These are phyloP conservation scores for Cathartes aura DNA, from an alignment of 2,113 vertebrate species.

Conservation along the genomic window DNA sequence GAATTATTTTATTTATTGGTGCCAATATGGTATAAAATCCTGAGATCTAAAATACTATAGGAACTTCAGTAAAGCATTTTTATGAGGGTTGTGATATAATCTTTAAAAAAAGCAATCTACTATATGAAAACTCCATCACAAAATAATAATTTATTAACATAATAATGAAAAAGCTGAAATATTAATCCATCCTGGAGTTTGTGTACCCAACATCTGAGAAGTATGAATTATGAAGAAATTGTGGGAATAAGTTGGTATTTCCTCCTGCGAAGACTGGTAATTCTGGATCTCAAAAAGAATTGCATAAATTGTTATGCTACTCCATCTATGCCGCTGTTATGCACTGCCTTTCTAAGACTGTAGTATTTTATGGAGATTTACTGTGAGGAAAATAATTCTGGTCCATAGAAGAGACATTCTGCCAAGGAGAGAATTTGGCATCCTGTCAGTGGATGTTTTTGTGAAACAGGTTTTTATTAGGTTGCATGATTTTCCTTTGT, in stretches of 20 bases:
- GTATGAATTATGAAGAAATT: neutral
- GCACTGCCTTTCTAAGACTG: neutral
- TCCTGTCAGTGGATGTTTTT: neutral
- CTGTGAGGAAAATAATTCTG: neutral
- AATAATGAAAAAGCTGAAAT: neutral
- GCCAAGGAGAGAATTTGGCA: neutral
- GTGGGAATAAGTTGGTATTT: neutral
- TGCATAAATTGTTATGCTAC: neutral
- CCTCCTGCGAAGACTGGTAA: neutral
- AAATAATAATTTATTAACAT: neutral
- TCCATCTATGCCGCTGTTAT: neutral
- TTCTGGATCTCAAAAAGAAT: neutral
- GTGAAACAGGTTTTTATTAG: neutral
- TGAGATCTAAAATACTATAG: neutral
- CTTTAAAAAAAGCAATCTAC: neutral
- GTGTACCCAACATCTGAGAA: neutral
- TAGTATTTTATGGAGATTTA: neutral
- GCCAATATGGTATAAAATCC: neutral
- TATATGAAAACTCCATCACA: neutral
- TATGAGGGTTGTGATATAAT: neutral
- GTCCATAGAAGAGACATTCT: neutral
- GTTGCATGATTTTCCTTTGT: neutral
- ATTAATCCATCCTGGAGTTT: neutral
- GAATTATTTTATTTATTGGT: neutral
- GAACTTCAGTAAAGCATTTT: neutral